Evolutionary conservation across 2,113 vertebrate genomes (phyloP), one percentile per base, ranked within the genome.

Genomic region (Hemibagrus wyckioides): DNA sequence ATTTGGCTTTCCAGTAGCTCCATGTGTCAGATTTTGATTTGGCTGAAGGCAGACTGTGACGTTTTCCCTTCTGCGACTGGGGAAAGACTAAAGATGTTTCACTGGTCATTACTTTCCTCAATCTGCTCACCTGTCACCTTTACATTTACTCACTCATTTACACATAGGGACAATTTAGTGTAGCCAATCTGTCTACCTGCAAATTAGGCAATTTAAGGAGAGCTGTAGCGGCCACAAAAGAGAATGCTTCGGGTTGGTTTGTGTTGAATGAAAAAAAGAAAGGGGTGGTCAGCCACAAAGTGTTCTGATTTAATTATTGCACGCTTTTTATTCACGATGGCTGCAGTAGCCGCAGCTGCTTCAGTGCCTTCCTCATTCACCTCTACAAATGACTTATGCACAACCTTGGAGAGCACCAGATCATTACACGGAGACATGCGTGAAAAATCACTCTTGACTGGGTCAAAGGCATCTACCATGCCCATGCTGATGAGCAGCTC

Each of bases 1-100:
- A 99, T 95, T 54, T 98, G 96, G 56, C 69, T 91, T 94, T 99
- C 97, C 89, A 99, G 92, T n/a, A 99, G 88, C 90, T 99, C 98
- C 41, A 96, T 96, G 89, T 99, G 98, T 0, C 98, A 95, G 0
- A 94, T 97, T 94, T 99, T 98, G 4, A 99, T 95, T 94, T 98
- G 97, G 30, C 90, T 96, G 86, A 99, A 92, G 15, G 98, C 97
- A 0, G 96, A 96, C 0, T 96, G 95, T 0, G 96, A 96, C 0
- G 96, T 97, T 94, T 96, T 98, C 2, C 97, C 95, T 33, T 99
- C 98, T 0, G 94, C 92, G 90, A 98, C 87, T 15, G 98, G 71
- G 91, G 98, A 97, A 92, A 97, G 96, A 0, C 92, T 96, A 89
- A 99, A 99, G 82, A 98, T 94, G 48, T 97, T 97, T 96, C 96